These are phyloP conservation scores for Proterorhinus semilunaris DNA, from an alignment of 2,113 vertebrate species.

Conservation along the genomic window DNA sequence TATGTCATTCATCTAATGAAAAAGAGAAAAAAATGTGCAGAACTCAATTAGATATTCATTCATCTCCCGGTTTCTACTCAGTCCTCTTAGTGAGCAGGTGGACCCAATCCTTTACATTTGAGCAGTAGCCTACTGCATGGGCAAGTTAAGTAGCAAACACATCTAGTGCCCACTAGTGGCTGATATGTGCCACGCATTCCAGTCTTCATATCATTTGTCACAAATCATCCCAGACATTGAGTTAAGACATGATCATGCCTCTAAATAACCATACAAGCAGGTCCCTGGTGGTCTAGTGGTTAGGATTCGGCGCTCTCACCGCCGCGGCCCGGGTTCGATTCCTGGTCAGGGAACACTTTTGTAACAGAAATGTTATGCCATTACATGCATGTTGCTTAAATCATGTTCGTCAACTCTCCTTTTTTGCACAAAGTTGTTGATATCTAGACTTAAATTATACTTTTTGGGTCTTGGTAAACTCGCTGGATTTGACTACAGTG, in stretches of 20 bases:
- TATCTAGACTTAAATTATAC: no score
- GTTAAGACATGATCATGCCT: neutral
- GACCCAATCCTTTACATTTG: no score
- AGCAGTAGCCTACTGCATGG: no score
- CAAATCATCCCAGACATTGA: neutral
- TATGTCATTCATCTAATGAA: conserved; percentile 88
- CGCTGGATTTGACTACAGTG: neutral
- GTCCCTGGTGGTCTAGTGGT: conserved; percentile 75
- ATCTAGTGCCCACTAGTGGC: neutral
- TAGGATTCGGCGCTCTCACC: conserved; percentile 72
- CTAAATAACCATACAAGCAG: neutral
- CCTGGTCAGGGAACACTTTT: conserved; percentile 52
- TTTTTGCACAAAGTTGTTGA: no score
- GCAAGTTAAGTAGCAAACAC: no score
- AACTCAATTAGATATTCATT: neutral
- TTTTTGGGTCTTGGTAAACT: no score
- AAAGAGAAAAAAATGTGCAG: neutral
- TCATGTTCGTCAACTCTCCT: no score
- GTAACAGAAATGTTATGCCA: neutral
- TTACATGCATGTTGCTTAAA: no score
- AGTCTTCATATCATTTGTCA: neutral
- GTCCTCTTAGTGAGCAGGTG: neutral
- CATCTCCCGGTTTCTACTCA: neutral
- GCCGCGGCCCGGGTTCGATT: conserved; percentile 64
- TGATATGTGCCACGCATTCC: neutral